Conservation (phyloP, 2,113 vertebrate species). For the Cyanistes caeruleus region DNA sequence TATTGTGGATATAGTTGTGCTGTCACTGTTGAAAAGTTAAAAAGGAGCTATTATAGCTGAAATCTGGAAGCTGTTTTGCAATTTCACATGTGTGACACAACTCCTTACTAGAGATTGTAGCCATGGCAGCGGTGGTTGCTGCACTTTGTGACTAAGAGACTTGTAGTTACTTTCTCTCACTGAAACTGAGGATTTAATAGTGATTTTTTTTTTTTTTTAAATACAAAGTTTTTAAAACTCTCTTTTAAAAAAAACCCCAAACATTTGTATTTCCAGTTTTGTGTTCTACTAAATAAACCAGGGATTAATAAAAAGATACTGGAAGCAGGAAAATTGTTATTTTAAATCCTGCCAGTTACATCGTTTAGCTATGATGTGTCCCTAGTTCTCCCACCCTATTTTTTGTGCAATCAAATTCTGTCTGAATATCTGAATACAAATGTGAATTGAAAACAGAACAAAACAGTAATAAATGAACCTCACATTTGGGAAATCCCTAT, state of each 20-base stretch:
- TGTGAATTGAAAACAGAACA: background rate
- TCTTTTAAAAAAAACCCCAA: background rate
- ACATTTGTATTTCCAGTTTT: background rate
- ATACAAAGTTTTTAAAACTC: background rate
- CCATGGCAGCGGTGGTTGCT: slow-evolving; percentile 43
- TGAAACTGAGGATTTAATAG: background rate
- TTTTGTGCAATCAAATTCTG: background rate
- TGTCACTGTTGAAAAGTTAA: background rate
- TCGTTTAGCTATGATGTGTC: background rate
- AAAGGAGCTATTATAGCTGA: slow-evolving; percentile 27
- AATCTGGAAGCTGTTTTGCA: background rate
- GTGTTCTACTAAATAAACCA: background rate
- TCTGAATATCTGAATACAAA: background rate
- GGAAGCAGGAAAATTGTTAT: background rate
- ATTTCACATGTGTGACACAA: background rate
- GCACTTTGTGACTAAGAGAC: background rate
- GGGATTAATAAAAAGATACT: background rate
- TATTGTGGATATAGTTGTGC: background rate
- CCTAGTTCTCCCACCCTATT: background rate
- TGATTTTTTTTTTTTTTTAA: background rate
- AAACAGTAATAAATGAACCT: background rate
- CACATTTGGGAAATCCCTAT: background rate
- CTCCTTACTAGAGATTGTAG: slow-evolving; percentile 27
- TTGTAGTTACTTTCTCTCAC: background rate
- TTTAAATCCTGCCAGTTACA: background rate